Base-by-base conservation (phyloP, 2,888 invertebrate species). In the Apamea monoglypha region DNA sequence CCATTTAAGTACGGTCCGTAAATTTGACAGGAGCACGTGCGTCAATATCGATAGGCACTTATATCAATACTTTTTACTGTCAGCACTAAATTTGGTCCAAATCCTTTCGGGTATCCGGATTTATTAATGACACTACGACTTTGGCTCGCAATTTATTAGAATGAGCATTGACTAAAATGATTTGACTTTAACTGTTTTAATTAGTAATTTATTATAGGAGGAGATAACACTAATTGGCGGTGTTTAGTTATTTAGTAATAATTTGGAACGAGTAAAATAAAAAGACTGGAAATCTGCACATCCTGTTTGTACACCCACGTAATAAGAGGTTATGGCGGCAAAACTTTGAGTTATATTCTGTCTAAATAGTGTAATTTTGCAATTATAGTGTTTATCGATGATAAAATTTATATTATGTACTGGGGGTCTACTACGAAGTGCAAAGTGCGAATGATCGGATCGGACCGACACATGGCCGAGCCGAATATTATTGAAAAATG, bases 121-220 rank as follows among this genome's bases (percentile, higher is more conserved):
- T 86, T 78, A 92, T 90, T 83, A 84, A 85, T 91, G 91, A 91
- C 93, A 92, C 94, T 93, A 91, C 87, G 84, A 88, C 44, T 84
- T 72, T 86, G 82, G 82, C 86, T 87, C 40, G 93, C 92, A 86
- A 94, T 94, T 94, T 93, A 95, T 92, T 90, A 91, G 89, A 88
- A 90, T 92, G 90, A 92, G 92, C 92, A 93, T 94, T 92, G 93
- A 91, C 91, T 79, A 91, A 92, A 92, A 93, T 92, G 84, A 93
- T 93, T 93, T 91, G 91, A 89, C 88, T 88, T 94, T 93, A 91
- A 93, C 85, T 87, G 91, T 90, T 92, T 95, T 94, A 94, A 94
- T 95, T 94, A 93, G 87, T 92, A 90, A 94, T 95, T 94, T 94
- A 94, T 93, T 90, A 89, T 88, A 83, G 81, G 81, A 82, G 86